Base-by-base conservation (phyloP, 2,888 invertebrate species). In the Oscheius myriophilus region DNA sequence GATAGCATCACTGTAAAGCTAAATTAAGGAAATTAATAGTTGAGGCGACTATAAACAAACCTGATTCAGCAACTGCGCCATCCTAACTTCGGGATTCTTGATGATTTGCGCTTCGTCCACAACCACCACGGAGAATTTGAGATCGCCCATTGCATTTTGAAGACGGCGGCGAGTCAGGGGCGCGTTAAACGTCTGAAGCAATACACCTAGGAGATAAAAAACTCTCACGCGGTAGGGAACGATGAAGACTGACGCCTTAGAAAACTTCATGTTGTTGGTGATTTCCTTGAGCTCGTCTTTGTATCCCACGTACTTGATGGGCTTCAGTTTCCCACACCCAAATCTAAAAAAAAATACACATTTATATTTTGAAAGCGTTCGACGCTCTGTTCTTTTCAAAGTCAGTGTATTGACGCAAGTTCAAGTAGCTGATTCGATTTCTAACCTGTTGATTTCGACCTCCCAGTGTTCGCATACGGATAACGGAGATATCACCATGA, bases 91-190 rank as follows among this genome's bases (percentile, higher is more conserved):
- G n/a, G 46, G 43, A 53, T 62, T 62, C 49, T 68, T 68, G 14
- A 68, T 54, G 21, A 49, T 43, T 16, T 68, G 68, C 16, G 68
- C 68, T 25, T 68, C 68, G 45, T 68, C 68, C 1, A 62, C 45
- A 14, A 68, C 54, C 7, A 68, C 49, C 49, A 21, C 21, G 3
- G 49, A 18, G 49, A 49, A 49, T 9, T 33, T 33, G 33, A 33
- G 33, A 33, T 9, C 33, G 33, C 9, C 9, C 33, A 33, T 33
- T 6, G 33, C 33, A 3, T 33, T 33, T 3, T 33, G 33, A 33
- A 33, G 33, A 9, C 33, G 33, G 3, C 9, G 33, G 33, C 9
- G 33, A 33, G 33, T 33, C 33, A 33, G 3, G 33, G 3, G 33
- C 4, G 9, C 33, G 33, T 3, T 9, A 9, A 33, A 33, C 33